These are phyloP conservation scores for Oreochromis tanganicae DNA, from an alignment of 2,113 vertebrate genomes.

Conservation along the genomic window DNA sequence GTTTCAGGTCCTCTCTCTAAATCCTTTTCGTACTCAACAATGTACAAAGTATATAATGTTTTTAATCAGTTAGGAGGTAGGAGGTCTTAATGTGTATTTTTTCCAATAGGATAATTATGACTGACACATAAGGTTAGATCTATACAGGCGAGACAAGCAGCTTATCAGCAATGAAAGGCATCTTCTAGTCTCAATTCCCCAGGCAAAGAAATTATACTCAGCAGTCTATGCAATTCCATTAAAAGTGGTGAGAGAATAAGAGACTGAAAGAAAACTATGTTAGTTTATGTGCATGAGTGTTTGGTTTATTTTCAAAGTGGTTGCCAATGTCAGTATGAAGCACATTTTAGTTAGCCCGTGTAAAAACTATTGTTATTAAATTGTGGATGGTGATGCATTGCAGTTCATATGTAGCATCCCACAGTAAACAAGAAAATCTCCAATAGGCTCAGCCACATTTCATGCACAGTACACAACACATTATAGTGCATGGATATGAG, in stretches of 20 bases:
- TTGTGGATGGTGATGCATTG: constrained; percentile 39
- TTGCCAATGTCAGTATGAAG: constrained; percentile 31
- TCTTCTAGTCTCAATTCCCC: constrained; percentile 18
- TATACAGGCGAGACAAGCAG: background rate
- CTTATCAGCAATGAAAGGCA: constrained; percentile 9
- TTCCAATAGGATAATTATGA: background rate
- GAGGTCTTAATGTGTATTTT: background rate
- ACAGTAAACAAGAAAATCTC: constrained; percentile 28
- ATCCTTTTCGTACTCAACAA: background rate
- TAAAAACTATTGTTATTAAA: constrained; percentile 59
- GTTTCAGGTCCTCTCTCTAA: background rate
- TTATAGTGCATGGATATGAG: constrained; percentile 59
- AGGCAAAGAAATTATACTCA: constrained; percentile 17
- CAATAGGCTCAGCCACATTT: background rate
- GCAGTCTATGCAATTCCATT: constrained; percentile 20
- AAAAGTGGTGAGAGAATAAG: background rate
- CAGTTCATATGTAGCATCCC: constrained; percentile 6
- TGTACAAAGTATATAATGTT: background rate
- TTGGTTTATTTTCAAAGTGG: constrained; percentile 48
- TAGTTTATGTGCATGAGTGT: constrained; percentile 23
- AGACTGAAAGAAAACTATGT: constrained; percentile 6
- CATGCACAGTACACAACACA: constrained; percentile 34
- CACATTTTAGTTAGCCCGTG: constrained; percentile 56
- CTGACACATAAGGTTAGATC: background rate
- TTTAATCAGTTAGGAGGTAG: background rate